These are phyloP conservation scores for Mamestra brassicae DNA, from an alignment of 2,888 invertebrate species.

Conservation along the genomic window DNA sequence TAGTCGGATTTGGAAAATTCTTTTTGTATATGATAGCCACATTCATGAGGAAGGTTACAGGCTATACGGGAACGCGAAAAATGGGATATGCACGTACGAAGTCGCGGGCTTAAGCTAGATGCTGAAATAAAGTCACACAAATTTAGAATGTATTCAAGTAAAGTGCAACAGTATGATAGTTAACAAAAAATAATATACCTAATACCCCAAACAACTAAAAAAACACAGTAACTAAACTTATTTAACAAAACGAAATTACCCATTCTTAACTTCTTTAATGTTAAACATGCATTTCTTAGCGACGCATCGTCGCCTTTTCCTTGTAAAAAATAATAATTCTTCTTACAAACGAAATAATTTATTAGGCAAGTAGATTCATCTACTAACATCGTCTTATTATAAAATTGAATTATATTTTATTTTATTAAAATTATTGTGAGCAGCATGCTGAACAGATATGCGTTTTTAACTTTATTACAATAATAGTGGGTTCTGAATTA, in stretches of 20 bases:
- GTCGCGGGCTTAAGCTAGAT: too few species aligned
- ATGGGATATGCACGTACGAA: too few species aligned
- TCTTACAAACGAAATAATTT: neutral
- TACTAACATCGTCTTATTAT: conserved; percentile 9
- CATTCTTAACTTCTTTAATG: conserved; percentile 8
- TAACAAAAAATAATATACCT: neutral
- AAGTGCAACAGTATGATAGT: too few species aligned
- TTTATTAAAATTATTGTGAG: neutral
- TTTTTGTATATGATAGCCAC: too few species aligned
- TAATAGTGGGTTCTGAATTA: conserved; percentile 53
- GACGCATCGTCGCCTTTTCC: conserved; percentile 14
- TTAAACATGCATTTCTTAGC: neutral
- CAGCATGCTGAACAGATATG: conserved; percentile 25
- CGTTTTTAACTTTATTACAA: conserved; percentile 42
- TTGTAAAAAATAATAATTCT: neutral
- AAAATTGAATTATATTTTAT: conserved; percentile 36
- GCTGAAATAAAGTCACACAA: too few species aligned
- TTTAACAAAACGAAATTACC: neutral
- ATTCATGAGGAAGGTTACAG: too few species aligned
- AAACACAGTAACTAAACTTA: too few species aligned
- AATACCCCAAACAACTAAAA: neutral
- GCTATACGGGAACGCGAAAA: too few species aligned
- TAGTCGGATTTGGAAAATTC: too few species aligned
- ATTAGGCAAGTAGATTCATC: neutral
- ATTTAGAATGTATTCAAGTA: too few species aligned